Conservation (phyloP, 2,113 vertebrate genomes). For the Alethe diademata region DNA sequence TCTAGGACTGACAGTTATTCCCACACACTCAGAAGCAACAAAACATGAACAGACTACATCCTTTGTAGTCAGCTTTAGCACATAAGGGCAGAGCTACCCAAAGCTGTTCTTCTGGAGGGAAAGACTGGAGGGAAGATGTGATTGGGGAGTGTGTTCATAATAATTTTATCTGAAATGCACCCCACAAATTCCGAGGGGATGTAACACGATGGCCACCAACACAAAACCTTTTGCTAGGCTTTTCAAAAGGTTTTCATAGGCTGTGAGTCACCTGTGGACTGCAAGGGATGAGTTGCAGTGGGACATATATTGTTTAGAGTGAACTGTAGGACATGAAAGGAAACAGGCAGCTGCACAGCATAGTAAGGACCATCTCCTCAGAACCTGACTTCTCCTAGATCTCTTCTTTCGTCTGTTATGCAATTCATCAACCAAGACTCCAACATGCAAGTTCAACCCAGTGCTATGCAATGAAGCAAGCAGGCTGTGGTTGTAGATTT, state of each 20-base stretch:
- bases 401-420: not conserved
- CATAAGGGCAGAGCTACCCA: not conserved
- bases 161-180: not conserved
- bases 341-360: not conserved
- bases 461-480: not conserved
- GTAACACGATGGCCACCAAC: not conserved
- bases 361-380: not conserved
- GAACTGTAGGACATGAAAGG: not conserved
- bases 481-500: not conserved
- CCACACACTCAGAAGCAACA: not conserved
- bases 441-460: not conserved
- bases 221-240: not conserved
- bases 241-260: not conserved
- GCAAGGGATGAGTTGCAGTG: not conserved
- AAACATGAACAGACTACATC: not conserved
- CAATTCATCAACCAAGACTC: not conserved
- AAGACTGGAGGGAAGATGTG: not conserved
- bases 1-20: not conserved
- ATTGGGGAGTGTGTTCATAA: not conserved
- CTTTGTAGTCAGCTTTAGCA: not conserved
- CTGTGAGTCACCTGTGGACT: accelerated
- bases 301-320: not conserved
- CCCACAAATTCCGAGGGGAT: not conserved
- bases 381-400: not conserved
- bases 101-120: not conserved